These are phyloP conservation scores for Ctenosaura bakeri DNA, from an alignment of 2,797 vertebrate species.

Conservation along the genomic window DNA sequence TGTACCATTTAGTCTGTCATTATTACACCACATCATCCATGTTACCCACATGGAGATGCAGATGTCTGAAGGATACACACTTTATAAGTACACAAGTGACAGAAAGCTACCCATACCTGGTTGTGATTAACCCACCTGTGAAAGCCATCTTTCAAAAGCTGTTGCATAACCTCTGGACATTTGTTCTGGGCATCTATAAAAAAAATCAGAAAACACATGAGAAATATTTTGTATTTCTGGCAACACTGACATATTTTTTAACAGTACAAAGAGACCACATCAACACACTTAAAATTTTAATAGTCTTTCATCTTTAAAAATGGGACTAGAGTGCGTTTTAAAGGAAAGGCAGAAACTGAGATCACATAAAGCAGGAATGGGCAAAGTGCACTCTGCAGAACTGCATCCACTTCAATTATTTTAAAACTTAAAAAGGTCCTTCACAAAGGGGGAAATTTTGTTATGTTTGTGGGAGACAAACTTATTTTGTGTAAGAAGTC, in stretches of 20 bases:
- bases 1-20: too few species aligned
- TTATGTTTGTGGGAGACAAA: too few species aligned
- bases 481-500: too few species aligned
- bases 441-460: too few species aligned
- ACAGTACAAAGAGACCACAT: background rate
- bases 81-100: accelerated
- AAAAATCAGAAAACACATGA: constrained; percentile 17
- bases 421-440: too few species aligned
- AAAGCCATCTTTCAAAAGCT: constrained; percentile 89
- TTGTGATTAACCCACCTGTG: constrained; percentile 86
- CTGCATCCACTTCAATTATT: too few species aligned
- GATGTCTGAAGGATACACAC: background rate
- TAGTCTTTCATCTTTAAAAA: background rate
- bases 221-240: background rate
- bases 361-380: background rate
- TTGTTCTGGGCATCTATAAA: constrained; percentile 76
- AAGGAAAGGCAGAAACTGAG: background rate
- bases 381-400: too few species aligned
- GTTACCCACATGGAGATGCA: background rate
- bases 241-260: background rate
- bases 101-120: accelerated
- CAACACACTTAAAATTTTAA: background rate
- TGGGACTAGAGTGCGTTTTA: background rate
- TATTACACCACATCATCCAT: background rate
- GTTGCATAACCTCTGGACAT: constrained; percentile 79